A percentile compares a stretch with the other conserved stretches of the same genome.
phyloP scores from a whole-genome alignment of 2,113 vertebrate genomes.

The Pseudorectes ferrugineus region DNA sequence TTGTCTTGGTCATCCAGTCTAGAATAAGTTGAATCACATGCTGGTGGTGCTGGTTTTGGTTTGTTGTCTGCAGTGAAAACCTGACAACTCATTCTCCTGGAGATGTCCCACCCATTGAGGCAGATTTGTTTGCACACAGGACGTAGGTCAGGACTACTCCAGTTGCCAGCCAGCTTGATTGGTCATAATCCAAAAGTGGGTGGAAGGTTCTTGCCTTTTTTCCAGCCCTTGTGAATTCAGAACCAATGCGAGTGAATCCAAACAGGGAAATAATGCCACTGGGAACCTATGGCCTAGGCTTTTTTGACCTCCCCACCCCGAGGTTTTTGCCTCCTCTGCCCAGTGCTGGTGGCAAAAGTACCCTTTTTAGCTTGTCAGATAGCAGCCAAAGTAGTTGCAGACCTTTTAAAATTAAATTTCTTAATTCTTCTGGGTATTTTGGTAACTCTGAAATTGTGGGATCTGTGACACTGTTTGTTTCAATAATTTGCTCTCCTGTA shows the following conservation, averaged over 20 bases:
- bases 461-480: not conserved
- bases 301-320: not conserved
- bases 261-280: not conserved
- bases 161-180: not conserved
- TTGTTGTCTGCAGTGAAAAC: not conserved
- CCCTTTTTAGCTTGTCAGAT: rapidly evolving
- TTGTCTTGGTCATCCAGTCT: not conserved
- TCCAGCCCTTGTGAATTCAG: not conserved
- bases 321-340: not conserved
- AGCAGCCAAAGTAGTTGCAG: not conserved
- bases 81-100: not conserved
- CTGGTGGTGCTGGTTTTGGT: not conserved
- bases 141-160: rapidly evolving
- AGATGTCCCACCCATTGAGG: not conserved
- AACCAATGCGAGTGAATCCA: not conserved
- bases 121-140: not conserved
- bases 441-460: not conserved
- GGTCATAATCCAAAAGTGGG: not conserved
- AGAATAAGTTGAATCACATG: not conserved
- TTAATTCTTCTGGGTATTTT: not conserved
- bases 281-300: not conserved
- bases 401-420: not conserved
- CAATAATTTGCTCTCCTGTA: not conserved
- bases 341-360: not conserved
- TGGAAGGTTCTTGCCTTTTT: not conserved